phyloP scores from a whole-genome alignment of 1,140 invertebrate genomes.

The Myzus persicae region DNA sequence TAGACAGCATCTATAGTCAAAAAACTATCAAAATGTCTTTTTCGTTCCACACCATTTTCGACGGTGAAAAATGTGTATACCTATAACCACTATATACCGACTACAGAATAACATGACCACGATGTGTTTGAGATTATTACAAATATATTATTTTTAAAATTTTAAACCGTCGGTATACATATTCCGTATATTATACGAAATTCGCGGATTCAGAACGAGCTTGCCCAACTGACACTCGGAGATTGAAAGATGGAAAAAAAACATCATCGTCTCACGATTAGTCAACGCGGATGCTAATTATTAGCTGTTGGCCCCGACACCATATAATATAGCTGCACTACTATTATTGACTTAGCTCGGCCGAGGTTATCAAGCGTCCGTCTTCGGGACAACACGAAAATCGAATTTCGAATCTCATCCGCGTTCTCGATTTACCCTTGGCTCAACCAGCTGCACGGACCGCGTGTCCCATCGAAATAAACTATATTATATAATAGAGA shows the following conservation, averaged over 20 bases:
- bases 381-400: constrained; percentile 3
- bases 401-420: constrained; percentile 5
- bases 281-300: not conserved
- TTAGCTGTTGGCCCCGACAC: not conserved
- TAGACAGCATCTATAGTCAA: not conserved
- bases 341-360: not conserved
- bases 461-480: not conserved
- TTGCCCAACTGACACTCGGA: not conserved
- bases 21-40: too few relatives aligned
- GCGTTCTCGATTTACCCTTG: constrained; percentile 41
- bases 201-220: not conserved
- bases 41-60: too few relatives aligned
- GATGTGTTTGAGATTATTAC: not conserved
- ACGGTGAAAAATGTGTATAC: not conserved
- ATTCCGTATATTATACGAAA: not conserved
- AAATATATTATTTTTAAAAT: not conserved
- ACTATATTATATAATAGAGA: not conserved
- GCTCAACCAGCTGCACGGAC: not conserved
- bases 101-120: not conserved
- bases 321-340: not conserved
- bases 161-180: not conserved
- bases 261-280: not conserved
- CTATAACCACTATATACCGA: not conserved
- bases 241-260: not conserved
- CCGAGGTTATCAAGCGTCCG: not conserved